phyloP scores from a whole-genome alignment of 53 echinoderm and acorn worm genomes.

The Astropecten irregularis region DNA sequence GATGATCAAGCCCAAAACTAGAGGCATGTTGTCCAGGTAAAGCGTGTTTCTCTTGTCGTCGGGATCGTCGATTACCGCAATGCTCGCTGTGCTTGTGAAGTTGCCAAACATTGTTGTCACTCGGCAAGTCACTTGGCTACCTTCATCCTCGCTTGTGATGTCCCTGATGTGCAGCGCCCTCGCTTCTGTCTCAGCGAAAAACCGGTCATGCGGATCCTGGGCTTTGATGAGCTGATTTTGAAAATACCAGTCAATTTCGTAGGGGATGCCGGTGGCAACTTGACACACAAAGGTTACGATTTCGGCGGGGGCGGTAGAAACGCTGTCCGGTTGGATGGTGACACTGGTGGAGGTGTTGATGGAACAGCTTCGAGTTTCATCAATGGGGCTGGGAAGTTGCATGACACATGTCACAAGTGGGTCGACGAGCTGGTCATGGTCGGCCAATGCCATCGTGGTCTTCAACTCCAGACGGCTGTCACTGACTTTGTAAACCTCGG shows the following conservation, averaged over 20 bases:
- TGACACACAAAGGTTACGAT: constrained; percentile 40
- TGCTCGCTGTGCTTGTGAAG: neutral
- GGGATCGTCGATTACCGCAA: neutral
- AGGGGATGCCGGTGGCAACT: constrained; percentile 48
- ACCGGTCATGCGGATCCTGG: constrained; percentile 8
- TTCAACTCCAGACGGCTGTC: constrained; percentile 1
- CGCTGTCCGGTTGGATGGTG: neutral
- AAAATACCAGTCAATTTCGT: constrained; percentile 46
- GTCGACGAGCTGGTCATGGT: neutral
- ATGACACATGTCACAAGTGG: constrained; percentile 5
- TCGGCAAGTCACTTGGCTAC: constrained; percentile 13
- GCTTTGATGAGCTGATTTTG: neutral
- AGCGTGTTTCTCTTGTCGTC: neutral
- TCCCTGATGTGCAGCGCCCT: constrained; percentile 45
- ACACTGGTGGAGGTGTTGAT: constrained; percentile 26
- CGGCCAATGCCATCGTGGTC: constrained; percentile 2
- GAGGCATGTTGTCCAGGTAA: neutral
- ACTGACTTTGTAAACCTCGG: constrained; percentile 5
- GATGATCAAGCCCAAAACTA: constrained; percentile 5
- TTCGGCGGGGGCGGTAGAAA: neutral
- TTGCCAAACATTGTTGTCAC: constrained; percentile 47
- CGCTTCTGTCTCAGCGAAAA: constrained; percentile 35
- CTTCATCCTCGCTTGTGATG: constrained; percentile 9
- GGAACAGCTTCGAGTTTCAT: constrained; percentile 8
- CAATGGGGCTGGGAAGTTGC: constrained; percentile 20